Base-by-base conservation (phyloP, 2,797 vertebrate species). In the Poeciliopsis presidionis region DNA sequence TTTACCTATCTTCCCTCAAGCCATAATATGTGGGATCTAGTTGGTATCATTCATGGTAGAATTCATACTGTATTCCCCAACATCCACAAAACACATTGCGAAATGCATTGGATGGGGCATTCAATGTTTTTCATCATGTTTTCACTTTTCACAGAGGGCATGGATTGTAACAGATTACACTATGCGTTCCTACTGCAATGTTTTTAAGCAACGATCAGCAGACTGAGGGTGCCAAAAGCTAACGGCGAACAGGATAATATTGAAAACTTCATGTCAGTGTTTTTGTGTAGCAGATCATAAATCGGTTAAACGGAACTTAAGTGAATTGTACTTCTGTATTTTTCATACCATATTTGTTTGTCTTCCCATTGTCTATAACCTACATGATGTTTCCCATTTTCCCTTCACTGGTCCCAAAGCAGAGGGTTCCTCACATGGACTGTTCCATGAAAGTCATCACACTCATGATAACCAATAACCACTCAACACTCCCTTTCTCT, bases 351-450 rank as follows among this genome's bases (percentile, higher is more conserved):
- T 85, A 77, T 90, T 87, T 90, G 80, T 70, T 87, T 90, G 80
- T 67, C 75, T 76, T 81, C 86, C 73, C 93, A 94, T 93, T 91
- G 69, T 92, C 83, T 77, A 28, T 95, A 91, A 94, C 87, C 83
- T 75, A 70, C 90, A 88, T 91, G 84, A 88, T 90, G 84, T 91
- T 94, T 84, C 84, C 94, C 97, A 96, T 95, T 95, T 96, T 96
- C 95, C 97, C 96, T 97, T 96, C 89, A 86, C 89, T 88, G 95
- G 96, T 97, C 96, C 96, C 95, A 95, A 97, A 98, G 93, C 97
- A 98, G 96, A 96, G 97, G 93, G 95, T 95, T 95, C 97, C 96
- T 96, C 97, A 97, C 97, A 98, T 96, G 98, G 97, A 96, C 94
- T 91, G 96, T 95, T 96, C 97, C 97, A 98, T 99, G 97, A 98